A percentile compares a stretch with the other conserved stretches of the same genome.
Conservation (phyloP, 2,113 vertebrate species). For the Nicator chloris region DNA sequence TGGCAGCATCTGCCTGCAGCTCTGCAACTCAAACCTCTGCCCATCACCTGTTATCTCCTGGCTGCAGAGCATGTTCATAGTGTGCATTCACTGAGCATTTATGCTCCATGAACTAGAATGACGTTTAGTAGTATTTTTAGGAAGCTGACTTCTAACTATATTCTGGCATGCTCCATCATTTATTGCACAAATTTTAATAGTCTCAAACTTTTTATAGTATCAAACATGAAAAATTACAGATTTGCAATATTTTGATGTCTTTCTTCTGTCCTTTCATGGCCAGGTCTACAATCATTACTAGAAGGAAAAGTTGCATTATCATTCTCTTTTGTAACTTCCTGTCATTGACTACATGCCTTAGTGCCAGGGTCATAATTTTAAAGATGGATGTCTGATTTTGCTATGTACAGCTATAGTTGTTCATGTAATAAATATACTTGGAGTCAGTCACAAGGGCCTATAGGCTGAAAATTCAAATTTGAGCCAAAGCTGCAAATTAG, state of each 20-base stretch:
- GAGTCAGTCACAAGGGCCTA: not conserved
- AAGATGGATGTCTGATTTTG: not conserved
- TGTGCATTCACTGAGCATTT: not conserved
- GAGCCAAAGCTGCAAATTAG: not conserved
- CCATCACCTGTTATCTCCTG: not conserved
- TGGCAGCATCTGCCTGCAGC: not conserved
- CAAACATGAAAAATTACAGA: not conserved
- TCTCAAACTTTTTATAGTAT: not conserved
- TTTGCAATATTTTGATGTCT: not conserved
- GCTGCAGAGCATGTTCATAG: not conserved
- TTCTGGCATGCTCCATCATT: not conserved
- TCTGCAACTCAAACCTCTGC: not conserved
- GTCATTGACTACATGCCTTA: not conserved
- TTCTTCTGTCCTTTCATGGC: not conserved
- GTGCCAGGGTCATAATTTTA: not conserved
- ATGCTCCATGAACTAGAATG: not conserved
- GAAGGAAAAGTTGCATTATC: not conserved
- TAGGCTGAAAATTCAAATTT: not conserved
- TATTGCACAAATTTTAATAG: not conserved
- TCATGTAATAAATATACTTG: not conserved
- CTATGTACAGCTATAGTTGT: not conserved
- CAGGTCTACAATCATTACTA: not conserved
- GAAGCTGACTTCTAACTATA: not conserved
- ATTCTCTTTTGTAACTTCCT: not conserved
- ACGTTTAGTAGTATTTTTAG: not conserved